These are phyloP conservation scores for Cyclophora punctaria DNA, from an alignment of 2,888 invertebrate genomes.

Conservation along the genomic window DNA sequence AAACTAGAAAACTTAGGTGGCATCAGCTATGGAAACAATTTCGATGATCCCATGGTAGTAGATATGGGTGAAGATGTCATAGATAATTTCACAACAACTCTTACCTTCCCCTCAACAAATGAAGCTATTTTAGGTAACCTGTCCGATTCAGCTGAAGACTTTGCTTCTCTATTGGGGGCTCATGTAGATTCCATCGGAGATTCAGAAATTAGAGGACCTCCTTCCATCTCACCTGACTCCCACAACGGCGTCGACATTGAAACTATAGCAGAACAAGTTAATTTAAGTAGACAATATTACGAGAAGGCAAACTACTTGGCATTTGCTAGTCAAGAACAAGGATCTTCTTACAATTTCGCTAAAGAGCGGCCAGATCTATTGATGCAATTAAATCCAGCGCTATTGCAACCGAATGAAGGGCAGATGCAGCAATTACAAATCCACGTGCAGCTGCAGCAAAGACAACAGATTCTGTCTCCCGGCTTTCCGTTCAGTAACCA, in stretches of 20 bases:
- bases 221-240: constrained; percentile 82
- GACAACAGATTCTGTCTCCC: constrained; percentile 76
- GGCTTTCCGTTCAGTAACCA: constrained; percentile 79
- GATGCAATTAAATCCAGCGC: constrained; percentile 74
- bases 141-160: constrained; percentile 86
- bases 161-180: constrained; percentile 83
- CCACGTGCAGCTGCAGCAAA: constrained; percentile 81
- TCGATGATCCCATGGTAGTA: constrained; percentile 89
- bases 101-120: constrained; percentile 85
- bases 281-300: constrained; percentile 75
- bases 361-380: constrained; percentile 78
- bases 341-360: constrained; percentile 75
- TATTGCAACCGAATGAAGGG: constrained; percentile 72
- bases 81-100: constrained; percentile 87
- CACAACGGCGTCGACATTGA: constrained; percentile 81
- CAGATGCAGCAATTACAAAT: constrained; percentile 80
- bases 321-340: constrained; percentile 65
- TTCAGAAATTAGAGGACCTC: constrained; percentile 80
- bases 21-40: constrained; percentile 75
- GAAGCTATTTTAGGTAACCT: constrained; percentile 86
- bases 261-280: constrained; percentile 84
- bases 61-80: constrained; percentile 86
- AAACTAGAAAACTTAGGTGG: constrained; percentile 82
- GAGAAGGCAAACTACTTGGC: constrained; percentile 68
- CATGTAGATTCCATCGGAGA: constrained; percentile 80